phyloP scores from a whole-genome alignment of 2,888 invertebrate species.

The Caenorhabditis sp. region DNA sequence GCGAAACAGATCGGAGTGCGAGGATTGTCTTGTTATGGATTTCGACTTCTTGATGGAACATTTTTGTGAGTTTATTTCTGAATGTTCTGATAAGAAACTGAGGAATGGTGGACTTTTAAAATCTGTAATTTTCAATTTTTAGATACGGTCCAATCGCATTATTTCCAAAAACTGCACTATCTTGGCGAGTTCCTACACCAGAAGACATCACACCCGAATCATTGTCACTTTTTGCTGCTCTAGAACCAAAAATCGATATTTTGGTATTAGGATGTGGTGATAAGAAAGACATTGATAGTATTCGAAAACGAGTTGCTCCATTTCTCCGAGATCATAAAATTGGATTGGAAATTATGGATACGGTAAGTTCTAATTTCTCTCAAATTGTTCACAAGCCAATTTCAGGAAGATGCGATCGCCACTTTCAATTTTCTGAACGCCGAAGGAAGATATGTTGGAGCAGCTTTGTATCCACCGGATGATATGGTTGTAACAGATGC shows the following conservation, averaged over 20 bases:
- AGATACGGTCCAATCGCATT: constrained; percentile 68
- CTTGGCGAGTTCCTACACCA: constrained; percentile 71
- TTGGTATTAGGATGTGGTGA: constrained; percentile 71
- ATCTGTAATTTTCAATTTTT: not conserved
- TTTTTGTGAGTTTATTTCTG: constrained; percentile 54
- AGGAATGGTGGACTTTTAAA: too few species aligned
- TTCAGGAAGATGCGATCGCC: constrained; percentile 81
- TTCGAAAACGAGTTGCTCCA: constrained; percentile 47
- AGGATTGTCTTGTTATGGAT: constrained; percentile 64
- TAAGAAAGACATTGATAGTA: constrained; percentile 63
- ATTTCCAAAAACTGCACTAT: constrained; percentile 67
- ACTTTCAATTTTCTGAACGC: constrained; percentile 90
- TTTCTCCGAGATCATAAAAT: constrained; percentile 75
- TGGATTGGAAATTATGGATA: constrained; percentile 82
- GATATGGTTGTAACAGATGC: constrained; percentile 60
- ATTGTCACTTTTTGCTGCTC: constrained; percentile 80
- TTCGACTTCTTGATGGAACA: constrained; percentile 62
- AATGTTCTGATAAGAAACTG: too few species aligned
- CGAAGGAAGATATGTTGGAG: constrained; percentile 80
- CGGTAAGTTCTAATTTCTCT: constrained; percentile 72
- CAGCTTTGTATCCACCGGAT: constrained; percentile 75
- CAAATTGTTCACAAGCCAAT: not conserved
- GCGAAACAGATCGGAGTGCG: constrained; percentile 61
- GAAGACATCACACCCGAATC: constrained; percentile 81
- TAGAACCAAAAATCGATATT: constrained; percentile 83